Percentiles rank a stretch among this genome's conserved stretches.
These are phyloP conservation scores for Ginglymostoma cirratum DNA, from an alignment of 2,113 vertebrate species.

Conservation along the genomic window DNA sequence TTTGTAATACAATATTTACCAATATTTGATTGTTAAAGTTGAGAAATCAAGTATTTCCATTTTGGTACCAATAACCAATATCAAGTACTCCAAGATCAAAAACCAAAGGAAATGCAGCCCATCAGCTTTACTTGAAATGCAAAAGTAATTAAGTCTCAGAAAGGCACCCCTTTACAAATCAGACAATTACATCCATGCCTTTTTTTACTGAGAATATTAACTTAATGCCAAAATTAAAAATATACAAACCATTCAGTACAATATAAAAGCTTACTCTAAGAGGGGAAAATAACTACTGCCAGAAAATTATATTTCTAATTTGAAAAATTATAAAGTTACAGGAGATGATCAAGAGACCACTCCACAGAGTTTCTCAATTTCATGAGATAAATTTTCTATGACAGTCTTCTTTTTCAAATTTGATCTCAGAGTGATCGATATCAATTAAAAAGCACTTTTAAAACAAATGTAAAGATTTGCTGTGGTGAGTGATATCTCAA, in stretches of 20 bases:
- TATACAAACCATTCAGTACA: not conserved
- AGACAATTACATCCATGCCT: not conserved
- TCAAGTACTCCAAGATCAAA: not conserved
- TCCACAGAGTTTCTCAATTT: not conserved
- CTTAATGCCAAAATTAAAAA: not conserved
- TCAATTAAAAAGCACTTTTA: not conserved
- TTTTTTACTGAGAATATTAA: not conserved
- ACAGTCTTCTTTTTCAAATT: not conserved
- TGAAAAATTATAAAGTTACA: not conserved
- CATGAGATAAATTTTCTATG: not conserved
- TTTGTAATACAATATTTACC: not conserved
- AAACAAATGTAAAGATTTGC: not conserved
- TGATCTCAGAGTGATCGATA: not conserved
- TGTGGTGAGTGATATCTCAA: not conserved
- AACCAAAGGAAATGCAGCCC: not conserved
- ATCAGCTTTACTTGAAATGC: not conserved
- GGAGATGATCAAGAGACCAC: not conserved
- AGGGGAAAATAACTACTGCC: not conserved
- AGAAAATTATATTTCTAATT: not conserved
- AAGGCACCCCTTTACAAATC: not conserved
- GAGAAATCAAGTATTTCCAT: not conserved
- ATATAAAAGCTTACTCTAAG: not conserved
- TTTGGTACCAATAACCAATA: not conserved
- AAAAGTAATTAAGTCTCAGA: not conserved
- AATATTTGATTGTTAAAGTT: not conserved